Evolutionary conservation across 1,140 invertebrate genomes (phyloP).

Genomic region (Aphelinus certus): DNA sequence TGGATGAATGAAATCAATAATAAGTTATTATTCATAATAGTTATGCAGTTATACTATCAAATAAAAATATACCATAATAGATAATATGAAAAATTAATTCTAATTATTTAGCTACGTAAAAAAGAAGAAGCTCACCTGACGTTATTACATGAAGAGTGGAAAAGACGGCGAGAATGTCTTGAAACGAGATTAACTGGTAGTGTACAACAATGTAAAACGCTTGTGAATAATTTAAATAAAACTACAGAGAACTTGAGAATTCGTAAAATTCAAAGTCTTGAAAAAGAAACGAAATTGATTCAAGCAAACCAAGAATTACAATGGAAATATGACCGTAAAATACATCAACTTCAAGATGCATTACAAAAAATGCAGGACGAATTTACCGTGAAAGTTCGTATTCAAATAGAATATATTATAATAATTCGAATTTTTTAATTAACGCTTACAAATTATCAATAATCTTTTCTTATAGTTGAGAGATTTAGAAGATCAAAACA

Average conservation of each 20-base stretch:
- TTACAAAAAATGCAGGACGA: slow-evolving; percentile 58
- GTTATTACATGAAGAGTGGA: slow-evolving; percentile 62
- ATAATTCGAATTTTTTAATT: slow-evolving; percentile 10
- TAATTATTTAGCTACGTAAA: slow-evolving; percentile 51
- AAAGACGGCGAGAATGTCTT: slow-evolving; percentile 55
- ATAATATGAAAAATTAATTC: slow-evolving; percentile 3
- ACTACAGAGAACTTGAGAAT: slow-evolving; percentile 59
- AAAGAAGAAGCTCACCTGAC: slow-evolving; percentile 62
- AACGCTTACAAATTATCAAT: slow-evolving; percentile 12
- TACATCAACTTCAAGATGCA: slow-evolving; percentile 57
- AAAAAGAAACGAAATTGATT: slow-evolving; percentile 59
- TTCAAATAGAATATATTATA: neutral
- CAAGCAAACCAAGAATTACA: slow-evolving; percentile 60
- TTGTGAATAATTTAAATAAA: slow-evolving; percentile 58
- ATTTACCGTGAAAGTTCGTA: slow-evolving; percentile 51
- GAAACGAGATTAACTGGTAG: slow-evolving; percentile 58
- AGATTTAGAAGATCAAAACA: slow-evolving; percentile 55
- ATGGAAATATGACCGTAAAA: slow-evolving; percentile 57
- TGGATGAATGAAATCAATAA: neutral
- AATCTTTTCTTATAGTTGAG: slow-evolving; percentile 46
- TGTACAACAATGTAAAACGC: slow-evolving; percentile 59
- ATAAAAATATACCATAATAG: neutral
- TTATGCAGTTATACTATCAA: no score
- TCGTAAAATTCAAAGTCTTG: slow-evolving; percentile 56
- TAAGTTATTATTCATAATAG: neutral